phyloP scores from a whole-genome alignment of 2,113 vertebrate species.

The Amphiprion percula region DNA sequence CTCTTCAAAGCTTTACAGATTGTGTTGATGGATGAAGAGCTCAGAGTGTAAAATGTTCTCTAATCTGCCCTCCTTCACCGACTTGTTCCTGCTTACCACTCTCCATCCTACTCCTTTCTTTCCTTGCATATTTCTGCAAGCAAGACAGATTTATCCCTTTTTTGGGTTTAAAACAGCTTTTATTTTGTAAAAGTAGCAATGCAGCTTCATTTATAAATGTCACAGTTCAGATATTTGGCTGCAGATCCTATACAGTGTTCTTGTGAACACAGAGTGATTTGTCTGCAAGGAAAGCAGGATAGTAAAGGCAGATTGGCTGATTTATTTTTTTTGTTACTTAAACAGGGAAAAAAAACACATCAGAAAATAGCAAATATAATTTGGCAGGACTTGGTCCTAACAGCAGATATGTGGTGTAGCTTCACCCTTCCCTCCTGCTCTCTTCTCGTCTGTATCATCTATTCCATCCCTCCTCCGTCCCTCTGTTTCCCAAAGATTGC shows the following conservation, averaged over 20 bases:
- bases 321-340: background rate
- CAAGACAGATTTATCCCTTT: constrained; percentile 8
- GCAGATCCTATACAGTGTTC: background rate
- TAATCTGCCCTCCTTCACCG: constrained; percentile 63
- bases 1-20: constrained; percentile 73
- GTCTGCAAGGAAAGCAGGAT: background rate
- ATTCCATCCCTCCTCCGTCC: background rate
- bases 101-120: constrained; percentile 18
- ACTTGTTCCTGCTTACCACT: constrained; percentile 35
- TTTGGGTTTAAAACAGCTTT: constrained; percentile 19
- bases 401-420: background rate
- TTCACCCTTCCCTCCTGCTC: background rate
- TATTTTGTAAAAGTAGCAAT: constrained; percentile 8
- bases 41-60: constrained; percentile 67
- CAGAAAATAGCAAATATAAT: background rate
- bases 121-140: constrained; percentile 21
- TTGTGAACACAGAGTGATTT: background rate
- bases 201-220: constrained; percentile 11
- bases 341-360: background rate
- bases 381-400: background rate
- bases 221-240: background rate
- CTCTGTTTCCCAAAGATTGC: constrained; percentile 24
- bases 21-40: constrained; percentile 78
- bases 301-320: background rate
- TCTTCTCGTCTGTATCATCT: background rate